Conservation (phyloP, 1,140 invertebrate genomes). For the Leptinotarsa texana region DNA sequence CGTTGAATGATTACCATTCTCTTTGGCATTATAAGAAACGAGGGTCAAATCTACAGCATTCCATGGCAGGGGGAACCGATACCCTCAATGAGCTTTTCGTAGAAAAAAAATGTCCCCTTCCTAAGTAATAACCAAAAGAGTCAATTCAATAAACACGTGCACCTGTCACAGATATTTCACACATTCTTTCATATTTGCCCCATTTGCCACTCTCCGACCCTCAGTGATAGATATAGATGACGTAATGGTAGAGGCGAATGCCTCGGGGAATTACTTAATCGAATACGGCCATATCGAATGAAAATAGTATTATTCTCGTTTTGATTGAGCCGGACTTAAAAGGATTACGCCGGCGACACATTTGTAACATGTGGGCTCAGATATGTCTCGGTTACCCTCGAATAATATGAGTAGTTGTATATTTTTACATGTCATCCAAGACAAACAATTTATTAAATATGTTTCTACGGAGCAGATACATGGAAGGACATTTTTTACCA, state of each 20-base stretch:
- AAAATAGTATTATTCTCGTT: background rate
- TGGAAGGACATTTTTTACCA: too few relatives aligned
- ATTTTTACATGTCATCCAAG: background rate
- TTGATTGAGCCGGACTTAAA: conserved; percentile 1
- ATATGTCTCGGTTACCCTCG: conserved; percentile 4
- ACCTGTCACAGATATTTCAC: conserved; percentile 25
- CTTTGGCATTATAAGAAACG: background rate
- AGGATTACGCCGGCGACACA: background rate
- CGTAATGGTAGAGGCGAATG: background rate
- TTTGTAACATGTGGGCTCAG: background rate
- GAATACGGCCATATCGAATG: background rate
- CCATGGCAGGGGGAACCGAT: background rate
- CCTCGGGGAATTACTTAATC: background rate
- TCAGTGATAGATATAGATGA: conserved; percentile 5
- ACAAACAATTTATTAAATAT: background rate
- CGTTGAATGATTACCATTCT: background rate
- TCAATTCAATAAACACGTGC: conserved; percentile 28
- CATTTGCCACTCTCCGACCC: background rate
- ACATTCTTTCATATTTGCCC: conserved; percentile 21
- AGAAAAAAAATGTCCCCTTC: conserved; percentile 10
- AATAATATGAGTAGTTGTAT: background rate
- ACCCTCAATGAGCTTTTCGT: conserved; percentile 3
- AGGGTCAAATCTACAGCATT: background rate
- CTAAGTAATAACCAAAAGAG: conserved; percentile 13
- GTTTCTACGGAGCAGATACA: background rate